Percentiles rank a stretch among this genome's conserved stretches.
These are phyloP conservation scores for Dolichotis patagonum DNA, from an alignment of 2,113 vertebrate genomes.

Conservation along the genomic window DNA sequence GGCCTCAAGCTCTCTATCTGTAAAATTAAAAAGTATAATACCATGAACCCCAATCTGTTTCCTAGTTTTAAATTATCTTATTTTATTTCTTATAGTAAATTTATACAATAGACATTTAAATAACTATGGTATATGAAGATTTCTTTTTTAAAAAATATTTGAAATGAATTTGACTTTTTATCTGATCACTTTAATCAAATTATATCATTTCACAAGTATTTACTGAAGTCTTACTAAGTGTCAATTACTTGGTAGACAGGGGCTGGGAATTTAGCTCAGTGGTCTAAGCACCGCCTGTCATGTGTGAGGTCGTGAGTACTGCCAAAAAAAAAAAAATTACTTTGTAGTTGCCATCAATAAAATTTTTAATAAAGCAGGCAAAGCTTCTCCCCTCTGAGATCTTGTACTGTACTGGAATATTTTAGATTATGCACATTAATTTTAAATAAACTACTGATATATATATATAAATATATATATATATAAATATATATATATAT, in stretches of 20 bases:
- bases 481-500: no score
- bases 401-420: background rate
- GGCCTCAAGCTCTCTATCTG: background rate
- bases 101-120: background rate
- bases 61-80: background rate
- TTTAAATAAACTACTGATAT: background rate
- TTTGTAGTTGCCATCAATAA: background rate
- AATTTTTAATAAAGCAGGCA: background rate
- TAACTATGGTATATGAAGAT: background rate
- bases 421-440: background rate
- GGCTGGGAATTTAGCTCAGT: no score
- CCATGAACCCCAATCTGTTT: background rate
- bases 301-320: no score
- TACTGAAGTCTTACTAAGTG: background rate
- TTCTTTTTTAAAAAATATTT: background rate
- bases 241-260: background rate
- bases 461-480: no score
- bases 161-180: background rate
- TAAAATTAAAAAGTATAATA: background rate
- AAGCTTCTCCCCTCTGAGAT: rapidly evolving
- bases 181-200: background rate
- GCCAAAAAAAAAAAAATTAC: no score
- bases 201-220: background rate
- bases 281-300: no score
- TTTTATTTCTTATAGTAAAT: background rate